Percentiles rank a stretch among this genome's conserved stretches.
Conservation (phyloP, 2,888 invertebrate species). For the Tortrix viridana region DNA sequence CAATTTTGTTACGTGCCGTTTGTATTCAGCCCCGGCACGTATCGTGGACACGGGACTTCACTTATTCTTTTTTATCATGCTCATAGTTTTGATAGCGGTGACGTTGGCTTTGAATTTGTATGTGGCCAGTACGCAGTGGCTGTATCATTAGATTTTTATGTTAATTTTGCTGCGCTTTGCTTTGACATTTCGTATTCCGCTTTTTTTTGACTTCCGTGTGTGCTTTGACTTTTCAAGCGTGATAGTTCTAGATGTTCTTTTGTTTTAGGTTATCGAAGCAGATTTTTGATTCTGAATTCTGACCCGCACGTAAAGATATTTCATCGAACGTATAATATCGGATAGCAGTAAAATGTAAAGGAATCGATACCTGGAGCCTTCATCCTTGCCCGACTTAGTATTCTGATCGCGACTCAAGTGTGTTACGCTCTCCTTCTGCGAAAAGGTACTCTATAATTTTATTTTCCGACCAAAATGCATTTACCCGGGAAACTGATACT, state of each 20-base stretch:
- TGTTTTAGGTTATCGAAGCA: background rate
- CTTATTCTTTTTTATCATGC: constrained; percentile 53
- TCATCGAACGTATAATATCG: constrained; percentile 25
- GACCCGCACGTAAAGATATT: constrained; percentile 16
- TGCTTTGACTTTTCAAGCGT: constrained; percentile 2
- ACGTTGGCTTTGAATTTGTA: constrained; percentile 42
- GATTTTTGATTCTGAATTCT: background rate
- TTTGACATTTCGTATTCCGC: background rate
- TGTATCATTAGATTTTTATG: constrained; percentile 37
- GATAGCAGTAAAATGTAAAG: constrained; percentile 19
- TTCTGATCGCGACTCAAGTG: constrained; percentile 66
- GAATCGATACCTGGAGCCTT: constrained; percentile 54
- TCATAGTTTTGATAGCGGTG: constrained; percentile 44
- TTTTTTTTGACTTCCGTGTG: background rate
- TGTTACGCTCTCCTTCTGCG: constrained; percentile 76
- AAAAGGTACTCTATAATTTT: constrained; percentile 84
- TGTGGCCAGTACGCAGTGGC: constrained; percentile 17
- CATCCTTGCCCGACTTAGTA: constrained; percentile 65
- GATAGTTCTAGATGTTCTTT: background rate
- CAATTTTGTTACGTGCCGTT: constrained; percentile 62
- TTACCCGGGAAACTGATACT: constrained; percentile 79
- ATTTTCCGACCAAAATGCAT: constrained; percentile 81
- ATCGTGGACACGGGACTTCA: constrained; percentile 61
- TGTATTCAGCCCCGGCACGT: constrained; percentile 66
- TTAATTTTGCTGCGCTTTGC: constrained; percentile 8